A percentile compares a stretch with the other conserved stretches of the same genome.
Conservation (phyloP, 64 coral and sea anemone genomes). For the Porites lutea region DNA sequence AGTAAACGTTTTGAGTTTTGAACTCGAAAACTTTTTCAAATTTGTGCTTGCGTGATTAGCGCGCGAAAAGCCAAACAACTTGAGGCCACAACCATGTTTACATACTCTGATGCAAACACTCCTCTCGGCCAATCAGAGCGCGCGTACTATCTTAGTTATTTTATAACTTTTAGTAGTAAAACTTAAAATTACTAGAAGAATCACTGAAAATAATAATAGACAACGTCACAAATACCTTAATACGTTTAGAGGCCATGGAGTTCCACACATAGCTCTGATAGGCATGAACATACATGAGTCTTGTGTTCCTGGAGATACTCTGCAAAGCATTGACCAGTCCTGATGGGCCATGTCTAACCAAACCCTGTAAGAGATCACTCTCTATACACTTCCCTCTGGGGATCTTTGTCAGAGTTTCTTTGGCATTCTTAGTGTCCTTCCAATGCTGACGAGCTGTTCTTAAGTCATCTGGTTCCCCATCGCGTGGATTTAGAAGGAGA, state of each 20-base stretch:
- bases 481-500: conserved; percentile 78
- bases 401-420: conserved; percentile 58
- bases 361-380: conserved; percentile 75
- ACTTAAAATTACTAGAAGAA: too few relatives aligned
- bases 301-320: conserved; percentile 85
- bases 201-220: too few relatives aligned
- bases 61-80: too few relatives aligned
- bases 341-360: conserved; percentile 54
- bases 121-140: too few relatives aligned
- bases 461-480: conserved; percentile 66
- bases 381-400: conserved; percentile 82
- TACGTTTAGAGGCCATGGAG: conserved; percentile 76
- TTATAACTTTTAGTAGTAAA: too few relatives aligned
- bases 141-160: too few relatives aligned
- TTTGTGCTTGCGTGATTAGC: too few relatives aligned
- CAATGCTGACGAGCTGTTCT: conserved; percentile 71
- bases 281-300: conserved; percentile 98
- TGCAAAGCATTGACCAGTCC: conserved; percentile 84
- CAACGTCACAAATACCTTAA: conserved; percentile 60
- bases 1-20: too few relatives aligned
- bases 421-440: conserved; percentile 77
- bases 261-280: conserved; percentile 99
- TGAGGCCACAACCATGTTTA: too few relatives aligned
- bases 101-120: too few relatives aligned
- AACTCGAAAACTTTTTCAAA: too few relatives aligned